These are phyloP conservation scores for Cheilosia variabilis DNA, from an alignment of 2,888 invertebrate species.

Conservation along the genomic window DNA sequence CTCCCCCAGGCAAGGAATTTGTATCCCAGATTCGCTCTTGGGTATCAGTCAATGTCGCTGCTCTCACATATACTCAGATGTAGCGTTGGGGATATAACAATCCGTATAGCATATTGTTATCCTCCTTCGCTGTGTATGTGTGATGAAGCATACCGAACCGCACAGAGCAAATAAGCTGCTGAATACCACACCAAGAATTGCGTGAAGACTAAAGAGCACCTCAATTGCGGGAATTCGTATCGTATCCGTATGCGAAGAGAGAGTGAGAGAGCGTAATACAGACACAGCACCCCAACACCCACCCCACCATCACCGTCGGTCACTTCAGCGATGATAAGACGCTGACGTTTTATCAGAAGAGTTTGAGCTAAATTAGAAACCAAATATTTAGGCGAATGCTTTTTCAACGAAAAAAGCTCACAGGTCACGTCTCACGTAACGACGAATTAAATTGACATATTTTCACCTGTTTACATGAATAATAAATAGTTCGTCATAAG, in stretches of 20 bases:
- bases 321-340: constrained; percentile 46
- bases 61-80: constrained; percentile 55
- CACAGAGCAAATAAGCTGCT: constrained; percentile 25
- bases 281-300: background rate
- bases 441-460: constrained; percentile 32
- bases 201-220: constrained; percentile 45
- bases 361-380: constrained; percentile 49
- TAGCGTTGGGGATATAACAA: too few relatives aligned
- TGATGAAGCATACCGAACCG: background rate
- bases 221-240: background rate
- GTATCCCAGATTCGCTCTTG: constrained; percentile 34
- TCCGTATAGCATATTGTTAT: constrained; percentile 18
- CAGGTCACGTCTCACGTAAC: constrained; percentile 66
- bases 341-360: constrained; percentile 56
- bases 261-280: constrained; percentile 21
- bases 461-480: constrained; percentile 43
- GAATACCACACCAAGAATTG: constrained; percentile 41
- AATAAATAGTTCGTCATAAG: constrained; percentile 38
- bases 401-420: constrained; percentile 52
- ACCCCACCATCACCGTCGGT: background rate
- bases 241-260: constrained; percentile 31
- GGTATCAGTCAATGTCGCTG: constrained; percentile 41
- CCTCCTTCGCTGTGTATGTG: constrained; percentile 32
- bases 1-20: constrained; percentile 62
- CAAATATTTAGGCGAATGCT: constrained; percentile 46